Evolutionary conservation across 2,888 invertebrate genomes (phyloP).

Genomic region (Junonia oenone): DNA sequence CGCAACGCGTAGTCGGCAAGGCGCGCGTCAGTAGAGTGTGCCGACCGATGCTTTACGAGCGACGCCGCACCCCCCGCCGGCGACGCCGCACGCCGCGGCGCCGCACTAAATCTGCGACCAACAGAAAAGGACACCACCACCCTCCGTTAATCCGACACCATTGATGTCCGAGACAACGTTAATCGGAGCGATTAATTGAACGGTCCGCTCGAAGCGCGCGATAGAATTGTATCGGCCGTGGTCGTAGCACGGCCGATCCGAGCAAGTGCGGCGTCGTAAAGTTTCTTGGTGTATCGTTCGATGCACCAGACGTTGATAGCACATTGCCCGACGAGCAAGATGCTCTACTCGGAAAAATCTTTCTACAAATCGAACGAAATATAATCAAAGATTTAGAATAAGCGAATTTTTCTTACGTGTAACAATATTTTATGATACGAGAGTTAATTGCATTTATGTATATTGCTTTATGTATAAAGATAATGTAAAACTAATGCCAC

Average conservation of each 20-base stretch:
- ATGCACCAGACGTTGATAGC: constrained; percentile 77
- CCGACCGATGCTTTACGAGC: constrained; percentile 78
- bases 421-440: too few species aligned
- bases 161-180: constrained; percentile 71
- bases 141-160: constrained; percentile 71
- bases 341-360: constrained; percentile 52
- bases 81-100: constrained; percentile 76
- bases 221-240: constrained; percentile 67
- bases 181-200: constrained; percentile 75
- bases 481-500: too few species aligned
- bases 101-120: constrained; percentile 78
- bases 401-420: too few species aligned
- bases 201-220: constrained; percentile 60
- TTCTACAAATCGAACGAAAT: background rate
- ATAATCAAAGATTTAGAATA: background rate
- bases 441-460: too few species aligned
- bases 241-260: constrained; percentile 64
- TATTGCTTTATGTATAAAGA: too few species aligned
- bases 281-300: constrained; percentile 80
- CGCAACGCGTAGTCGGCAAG: constrained; percentile 78
- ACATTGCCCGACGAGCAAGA: constrained; percentile 46
- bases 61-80: constrained; percentile 62
- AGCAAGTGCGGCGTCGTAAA: constrained; percentile 77
- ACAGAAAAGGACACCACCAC: constrained; percentile 73
- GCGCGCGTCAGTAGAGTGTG: constrained; percentile 79